Evolutionary conservation across 2,797 vertebrate species (phyloP), one percentile per base, ranked within the genome.

Genomic region (Chelon auratus): DNA sequence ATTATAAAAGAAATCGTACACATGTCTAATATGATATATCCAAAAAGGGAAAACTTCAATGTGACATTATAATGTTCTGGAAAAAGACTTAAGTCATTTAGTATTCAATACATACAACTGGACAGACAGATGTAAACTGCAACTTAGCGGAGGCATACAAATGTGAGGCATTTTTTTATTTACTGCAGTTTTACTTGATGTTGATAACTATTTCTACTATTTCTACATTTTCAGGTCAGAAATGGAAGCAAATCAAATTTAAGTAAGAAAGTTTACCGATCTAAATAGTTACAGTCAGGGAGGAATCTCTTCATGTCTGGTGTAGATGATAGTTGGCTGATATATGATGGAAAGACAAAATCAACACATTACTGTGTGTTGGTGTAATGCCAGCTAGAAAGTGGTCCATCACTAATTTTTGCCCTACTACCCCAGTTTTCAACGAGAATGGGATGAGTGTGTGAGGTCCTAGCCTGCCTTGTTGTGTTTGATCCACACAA

Each of bases 401-500:
- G 15, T 18, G 26, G 7, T 36, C 26, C 26, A n/a, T 33, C 15
- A 9, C 7, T 36, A 11, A n/a, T 33, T 17, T 36, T n/a, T n/a
- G 8, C 26, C 30, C 52, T 15, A 15, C 52, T 54, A 15, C 7
- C 24, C 26, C 52, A 33, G 6, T 54, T 36, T 36, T 5, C 14
- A 36, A 17, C 7, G 9, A 15, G 15, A 36, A 11, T 36, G n/a
- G 26, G 53, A 55, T 55, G 3, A n/a, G 3, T 39, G 62, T 52
- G 53, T 40, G 22, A 67, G 40, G 47, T 60, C 24, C 17, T 3
- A 14, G n/a, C 40, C 54, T 3, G 22, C 13, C 30, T 67, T 37
- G 5, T n/a, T 53, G 37, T 37, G 37, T 75, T 37, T 40, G 45
- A 61, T 67, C 42, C 24, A 30, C 55, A 62, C 52, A 39, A 69